Evolutionary conservation across 2,888 invertebrate species (phyloP).

Genomic region (Leptopilina myrica): DNA sequence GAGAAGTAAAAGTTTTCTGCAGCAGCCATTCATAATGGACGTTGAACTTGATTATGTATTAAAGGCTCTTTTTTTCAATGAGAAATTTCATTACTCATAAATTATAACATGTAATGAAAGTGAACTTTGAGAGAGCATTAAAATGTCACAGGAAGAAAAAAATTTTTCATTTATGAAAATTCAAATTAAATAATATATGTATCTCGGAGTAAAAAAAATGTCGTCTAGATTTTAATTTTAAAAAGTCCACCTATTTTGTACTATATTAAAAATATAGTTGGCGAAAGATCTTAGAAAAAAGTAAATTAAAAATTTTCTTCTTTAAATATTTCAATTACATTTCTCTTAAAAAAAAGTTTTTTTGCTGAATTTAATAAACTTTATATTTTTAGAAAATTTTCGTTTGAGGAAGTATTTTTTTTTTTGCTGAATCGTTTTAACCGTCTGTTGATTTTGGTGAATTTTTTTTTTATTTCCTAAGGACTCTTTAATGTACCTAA

Average conservation of each 20-base stretch:
- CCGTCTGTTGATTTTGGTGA: background rate
- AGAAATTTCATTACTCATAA: conserved; percentile 9
- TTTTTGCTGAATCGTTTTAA: background rate
- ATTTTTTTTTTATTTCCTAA: background rate
- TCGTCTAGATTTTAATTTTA: background rate
- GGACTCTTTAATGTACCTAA: background rate
- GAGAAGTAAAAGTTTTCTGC: conserved; percentile 19
- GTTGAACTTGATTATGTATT: conserved; percentile 10
- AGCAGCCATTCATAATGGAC: background rate
- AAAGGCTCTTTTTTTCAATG: background rate
- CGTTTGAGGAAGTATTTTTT: background rate
- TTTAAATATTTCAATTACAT: background rate
- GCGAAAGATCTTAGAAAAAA: background rate
- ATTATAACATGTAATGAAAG: background rate
- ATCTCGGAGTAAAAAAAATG: background rate
- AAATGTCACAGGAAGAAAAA: background rate
- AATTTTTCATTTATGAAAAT: background rate
- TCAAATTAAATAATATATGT: background rate
- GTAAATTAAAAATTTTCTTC: background rate
- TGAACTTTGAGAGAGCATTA: background rate
- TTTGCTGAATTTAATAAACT: background rate
- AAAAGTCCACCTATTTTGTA: background rate
- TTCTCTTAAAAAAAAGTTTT: background rate
- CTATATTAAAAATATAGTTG: too few species aligned
- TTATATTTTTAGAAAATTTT: background rate